Evolutionary conservation across 2,888 invertebrate species (phyloP), one percentile per base, ranked within the genome.

Genomic region (Conus canariensis): DNA sequence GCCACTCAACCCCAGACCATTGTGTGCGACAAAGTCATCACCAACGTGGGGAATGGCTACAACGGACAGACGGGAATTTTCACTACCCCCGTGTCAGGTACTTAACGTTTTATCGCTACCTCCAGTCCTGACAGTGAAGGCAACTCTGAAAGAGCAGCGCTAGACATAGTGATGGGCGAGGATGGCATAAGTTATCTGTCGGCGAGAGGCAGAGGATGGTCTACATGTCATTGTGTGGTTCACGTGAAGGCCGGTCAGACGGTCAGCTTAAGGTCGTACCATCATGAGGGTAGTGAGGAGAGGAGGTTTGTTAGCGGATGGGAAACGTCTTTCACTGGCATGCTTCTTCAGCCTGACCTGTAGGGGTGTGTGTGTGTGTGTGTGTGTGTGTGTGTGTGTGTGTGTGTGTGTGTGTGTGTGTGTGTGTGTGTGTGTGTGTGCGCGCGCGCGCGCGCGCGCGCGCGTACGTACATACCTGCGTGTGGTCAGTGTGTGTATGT

Each of bases 1-100:
- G 2, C 9, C 77, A 10, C 30, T 4, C 30, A 77, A 30, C 14
- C 25, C 25, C 56, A 58, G 83, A 83, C 83, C n/a, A 16, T 83
- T 6, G 25, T 83, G 22, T 83, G 83, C 12, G 83, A 83, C 58
- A 8, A 7, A 4, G n/a, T 83, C 22, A 10, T 58, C 56, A 83
- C 4, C 83, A 83, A 58, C 58, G 58, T 25, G 58, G 83, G 83
- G 5, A 58, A 22, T 56, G 83, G 83, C 10, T 83, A 83, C 83
- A n/a, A 83, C 58, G n/a, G 10, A 0, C 0, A 22, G 83, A 83
- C 83, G 22, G 83, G 83, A 6, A 9, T 83, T 19, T 83, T 83
- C 83, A 83, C 83, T 7, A 58, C 83, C 83, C 83, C 83, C 19
- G 83, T 83, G 19, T 58, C 83, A 10, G 83, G 83, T 10, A 56